Evolutionary conservation across 2,797 vertebrate species (phyloP).

Genomic region (Microchirus variegatus): DNA sequence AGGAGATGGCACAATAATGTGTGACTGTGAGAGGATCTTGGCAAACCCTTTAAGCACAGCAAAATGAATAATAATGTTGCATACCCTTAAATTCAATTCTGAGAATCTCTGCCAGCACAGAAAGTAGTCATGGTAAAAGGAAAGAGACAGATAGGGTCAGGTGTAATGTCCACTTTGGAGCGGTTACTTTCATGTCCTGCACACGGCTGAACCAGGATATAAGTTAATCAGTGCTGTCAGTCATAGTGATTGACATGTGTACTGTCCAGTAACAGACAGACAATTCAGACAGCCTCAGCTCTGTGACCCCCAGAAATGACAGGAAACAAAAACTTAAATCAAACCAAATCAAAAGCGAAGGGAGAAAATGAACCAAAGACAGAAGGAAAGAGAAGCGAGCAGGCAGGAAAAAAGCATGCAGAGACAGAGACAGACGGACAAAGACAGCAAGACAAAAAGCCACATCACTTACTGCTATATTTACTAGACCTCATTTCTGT

Average conservation of each 20-base stretch:
- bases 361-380: slow-evolving; percentile 54
- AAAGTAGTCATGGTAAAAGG: slow-evolving; percentile 82
- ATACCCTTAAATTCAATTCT: slow-evolving; percentile 88
- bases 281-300: slow-evolving; percentile 81
- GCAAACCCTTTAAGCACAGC: slow-evolving; percentile 79
- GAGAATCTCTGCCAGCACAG: slow-evolving; percentile 87
- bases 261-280: slow-evolving; percentile 81
- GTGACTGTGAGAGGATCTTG: slow-evolving; percentile 80
- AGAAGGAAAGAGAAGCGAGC: slow-evolving; percentile 58
- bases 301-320: slow-evolving; percentile 74
- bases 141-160: slow-evolving; percentile 82
- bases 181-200: slow-evolving; percentile 61
- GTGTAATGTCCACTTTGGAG: slow-evolving; percentile 78
- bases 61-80: slow-evolving; percentile 85
- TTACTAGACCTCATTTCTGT: slow-evolving; percentile 82
- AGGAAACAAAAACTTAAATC: slow-evolving; percentile 23
- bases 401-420: slow-evolving; percentile 71
- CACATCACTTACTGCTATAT: slow-evolving; percentile 82
- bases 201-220: slow-evolving; percentile 64
- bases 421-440: slow-evolving; percentile 54
- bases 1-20: slow-evolving; percentile 80
- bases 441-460: slow-evolving; percentile 79
- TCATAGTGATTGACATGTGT: slow-evolving; percentile 70
- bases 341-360: slow-evolving; percentile 21
- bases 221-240: slow-evolving; percentile 73